Evolutionary conservation across 2,113 vertebrate genomes (phyloP).

Genomic region (Prolemur simus): DNA sequence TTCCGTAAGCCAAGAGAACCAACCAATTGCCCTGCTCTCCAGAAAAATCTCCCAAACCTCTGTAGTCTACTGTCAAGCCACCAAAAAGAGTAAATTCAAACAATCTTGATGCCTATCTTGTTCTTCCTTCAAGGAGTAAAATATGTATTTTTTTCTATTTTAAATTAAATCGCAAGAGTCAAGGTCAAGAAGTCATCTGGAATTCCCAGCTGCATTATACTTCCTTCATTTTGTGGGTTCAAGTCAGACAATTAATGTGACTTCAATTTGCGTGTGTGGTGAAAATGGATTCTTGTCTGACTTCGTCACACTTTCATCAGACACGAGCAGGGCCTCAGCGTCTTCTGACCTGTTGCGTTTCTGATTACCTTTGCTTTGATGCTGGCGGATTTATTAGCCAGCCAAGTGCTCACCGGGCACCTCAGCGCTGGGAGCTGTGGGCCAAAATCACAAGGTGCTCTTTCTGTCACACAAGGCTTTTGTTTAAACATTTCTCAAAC

Average conservation of each 20-base stretch:
- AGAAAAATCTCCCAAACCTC: neutral
- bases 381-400: slow-evolving; percentile 67
- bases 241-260: slow-evolving; percentile 59
- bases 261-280: slow-evolving; percentile 62
- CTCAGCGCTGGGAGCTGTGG: neutral
- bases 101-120: neutral
- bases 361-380: slow-evolving; percentile 58
- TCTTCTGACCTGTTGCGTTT: slow-evolving; percentile 66
- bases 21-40: neutral
- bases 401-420: slow-evolving; percentile 58
- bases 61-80: neutral
- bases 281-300: slow-evolving; percentile 71
- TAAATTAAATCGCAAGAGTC: slow-evolving; percentile 20
- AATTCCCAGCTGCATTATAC: slow-evolving; percentile 46
- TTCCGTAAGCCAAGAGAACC: neutral
- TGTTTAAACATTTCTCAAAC: slow-evolving; percentile 83
- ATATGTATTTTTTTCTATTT: neutral
- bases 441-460: slow-evolving; percentile 58
- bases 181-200: slow-evolving; percentile 67
- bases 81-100: neutral
- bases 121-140: neutral
- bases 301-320: slow-evolving; percentile 68
- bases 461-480: slow-evolving; percentile 75
- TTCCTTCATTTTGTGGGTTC: slow-evolving; percentile 62
- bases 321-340: neutral